A percentile compares a stretch with the other conserved stretches of the same genome.
Evolutionary conservation across 2,888 invertebrate species (phyloP).

Genomic region (Cryptops parisi): DNA sequence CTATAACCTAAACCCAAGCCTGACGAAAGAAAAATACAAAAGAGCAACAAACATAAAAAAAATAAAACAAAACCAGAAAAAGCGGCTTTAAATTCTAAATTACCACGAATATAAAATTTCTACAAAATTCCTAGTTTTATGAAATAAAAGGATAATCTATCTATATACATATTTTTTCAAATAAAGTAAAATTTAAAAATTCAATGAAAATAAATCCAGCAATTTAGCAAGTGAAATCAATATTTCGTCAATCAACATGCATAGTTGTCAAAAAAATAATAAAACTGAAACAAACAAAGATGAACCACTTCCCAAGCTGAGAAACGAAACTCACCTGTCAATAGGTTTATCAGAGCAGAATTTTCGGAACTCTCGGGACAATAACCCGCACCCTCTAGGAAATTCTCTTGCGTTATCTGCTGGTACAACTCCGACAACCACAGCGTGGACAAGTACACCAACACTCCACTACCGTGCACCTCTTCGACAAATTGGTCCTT

Average conservation of each 20-base stretch:
- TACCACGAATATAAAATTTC: too few species aligned
- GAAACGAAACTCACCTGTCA: conserved; percentile 50
- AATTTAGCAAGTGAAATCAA: too few species aligned
- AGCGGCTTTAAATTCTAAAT: too few species aligned
- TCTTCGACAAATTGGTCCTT: conserved; percentile 82
- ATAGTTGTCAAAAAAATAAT: too few species aligned
- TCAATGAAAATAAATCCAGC: too few species aligned
- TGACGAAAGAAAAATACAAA: background rate
- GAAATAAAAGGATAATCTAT: too few species aligned
- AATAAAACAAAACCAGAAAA: background rate
- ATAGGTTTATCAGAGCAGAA: conserved; percentile 52
- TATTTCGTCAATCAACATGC: too few species aligned
- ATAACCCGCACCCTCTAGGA: conserved; percentile 53
- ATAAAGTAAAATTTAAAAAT: too few species aligned
- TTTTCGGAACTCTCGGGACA: conserved; percentile 40
- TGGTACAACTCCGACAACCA: conserved; percentile 90
- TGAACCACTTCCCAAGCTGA: background rate
- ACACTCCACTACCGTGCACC: conserved; percentile 78
- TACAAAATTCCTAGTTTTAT: too few species aligned
- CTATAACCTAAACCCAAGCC: conserved; percentile 3
- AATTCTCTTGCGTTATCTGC: conserved; percentile 57
- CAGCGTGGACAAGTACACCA: conserved; percentile 81
- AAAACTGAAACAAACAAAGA: background rate
- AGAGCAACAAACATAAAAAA: too few species aligned
- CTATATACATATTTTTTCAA: too few species aligned